A percentile compares a stretch with the other conserved stretches of the same genome.
phyloP scores from a whole-genome alignment of 1,140 invertebrate genomes.

The Magallana angulata region DNA sequence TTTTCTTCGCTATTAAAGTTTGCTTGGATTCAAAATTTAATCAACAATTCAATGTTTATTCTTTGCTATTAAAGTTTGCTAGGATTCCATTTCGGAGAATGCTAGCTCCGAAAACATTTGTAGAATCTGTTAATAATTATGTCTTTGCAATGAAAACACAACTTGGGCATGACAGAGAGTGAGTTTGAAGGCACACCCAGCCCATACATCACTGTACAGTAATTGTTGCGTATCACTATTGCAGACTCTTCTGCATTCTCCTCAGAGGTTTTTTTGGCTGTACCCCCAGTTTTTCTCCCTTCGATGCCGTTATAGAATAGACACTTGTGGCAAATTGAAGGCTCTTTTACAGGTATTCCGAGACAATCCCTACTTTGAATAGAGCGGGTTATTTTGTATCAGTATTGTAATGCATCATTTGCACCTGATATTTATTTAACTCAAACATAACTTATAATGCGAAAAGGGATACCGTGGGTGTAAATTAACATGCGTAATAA shows the following conservation, averaged over 20 bases:
- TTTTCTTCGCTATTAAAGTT: too few relatives aligned
- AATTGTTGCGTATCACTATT: constrained; percentile 19
- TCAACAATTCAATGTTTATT: too few relatives aligned
- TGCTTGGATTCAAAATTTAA: too few relatives aligned
- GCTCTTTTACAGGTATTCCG: too few relatives aligned
- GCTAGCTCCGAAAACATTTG: neutral
- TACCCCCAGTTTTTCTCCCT: constrained; percentile 18
- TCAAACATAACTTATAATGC: neutral
- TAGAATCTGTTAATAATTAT: constrained; percentile 28
- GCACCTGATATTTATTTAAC: neutral
- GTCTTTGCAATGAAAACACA: constrained; percentile 30
- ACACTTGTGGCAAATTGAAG: neutral
- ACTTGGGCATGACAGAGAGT: constrained; percentile 17
- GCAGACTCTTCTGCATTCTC: constrained; percentile 4
- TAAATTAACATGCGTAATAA: neutral
- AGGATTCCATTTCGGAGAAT: too few relatives aligned
- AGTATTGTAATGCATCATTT: neutral
- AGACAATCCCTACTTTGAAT: too few relatives aligned
- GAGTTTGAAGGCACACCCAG: constrained; percentile 4
- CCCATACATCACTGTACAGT: constrained; percentile 17
- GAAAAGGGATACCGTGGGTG: neutral
- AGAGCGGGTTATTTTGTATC: neutral
- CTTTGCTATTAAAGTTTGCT: too few relatives aligned
- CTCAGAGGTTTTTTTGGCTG: neutral
- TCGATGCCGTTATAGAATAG: neutral